A percentile compares a stretch with the other conserved stretches of the same genome.
These are phyloP conservation scores for Heterocephalus glaber DNA, from an alignment of 2,113 vertebrate species.

Conservation along the genomic window DNA sequence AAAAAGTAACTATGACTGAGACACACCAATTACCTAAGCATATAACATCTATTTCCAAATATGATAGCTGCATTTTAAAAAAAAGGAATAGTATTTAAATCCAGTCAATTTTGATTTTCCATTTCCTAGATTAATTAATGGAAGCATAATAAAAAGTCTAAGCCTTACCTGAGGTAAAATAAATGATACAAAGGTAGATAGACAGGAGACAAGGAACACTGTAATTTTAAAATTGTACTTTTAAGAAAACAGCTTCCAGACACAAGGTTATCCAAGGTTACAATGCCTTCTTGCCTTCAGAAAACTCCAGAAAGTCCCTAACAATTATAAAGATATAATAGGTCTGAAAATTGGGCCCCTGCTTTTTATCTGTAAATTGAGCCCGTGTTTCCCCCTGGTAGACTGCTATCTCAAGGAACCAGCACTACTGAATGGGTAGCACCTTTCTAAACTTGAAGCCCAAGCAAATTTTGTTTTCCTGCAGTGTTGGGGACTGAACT, in stretches of 20 bases:
- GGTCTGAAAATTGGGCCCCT: background rate
- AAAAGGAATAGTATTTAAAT: background rate
- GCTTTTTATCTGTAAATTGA: background rate
- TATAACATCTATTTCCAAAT: background rate
- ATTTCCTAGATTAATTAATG: background rate
- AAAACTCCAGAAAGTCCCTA: background rate
- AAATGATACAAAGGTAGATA: background rate
- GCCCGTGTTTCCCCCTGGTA: background rate
- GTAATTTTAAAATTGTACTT: background rate
- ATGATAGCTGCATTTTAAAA: background rate
- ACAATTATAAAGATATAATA: background rate
- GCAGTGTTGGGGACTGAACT: background rate
- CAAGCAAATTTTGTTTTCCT: background rate
- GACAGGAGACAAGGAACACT: background rate
- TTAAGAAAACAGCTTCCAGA: background rate
- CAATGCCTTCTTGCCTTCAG: background rate
- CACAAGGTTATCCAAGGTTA: background rate
- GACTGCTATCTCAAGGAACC: background rate
- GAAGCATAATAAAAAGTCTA: background rate
- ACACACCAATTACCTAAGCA: background rate
- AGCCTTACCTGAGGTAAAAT: background rate
- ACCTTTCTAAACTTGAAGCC: background rate
- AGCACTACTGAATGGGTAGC: background rate
- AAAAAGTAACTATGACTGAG: background rate
- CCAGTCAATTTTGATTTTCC: background rate